Evolutionary conservation across 2,888 invertebrate genomes (phyloP).

Genomic region (Ennomos erosarius): DNA sequence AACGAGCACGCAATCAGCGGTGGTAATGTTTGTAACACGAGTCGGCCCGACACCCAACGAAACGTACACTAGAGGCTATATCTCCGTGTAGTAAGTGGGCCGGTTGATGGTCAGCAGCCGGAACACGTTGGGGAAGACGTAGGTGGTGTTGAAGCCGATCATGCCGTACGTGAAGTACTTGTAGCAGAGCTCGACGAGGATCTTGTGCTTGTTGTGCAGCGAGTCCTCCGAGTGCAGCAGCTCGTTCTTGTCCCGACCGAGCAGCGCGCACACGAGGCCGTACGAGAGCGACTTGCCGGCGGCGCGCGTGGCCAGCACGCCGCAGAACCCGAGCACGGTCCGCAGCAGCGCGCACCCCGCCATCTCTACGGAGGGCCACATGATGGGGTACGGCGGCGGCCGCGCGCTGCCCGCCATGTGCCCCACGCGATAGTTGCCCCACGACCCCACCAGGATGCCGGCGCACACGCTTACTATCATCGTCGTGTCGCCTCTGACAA

Average conservation of each 20-base stretch:
- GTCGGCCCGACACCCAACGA: neutral
- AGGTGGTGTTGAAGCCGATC: conserved; percentile 92
- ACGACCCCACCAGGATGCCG: conserved; percentile 92
- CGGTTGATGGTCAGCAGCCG: conserved; percentile 90
- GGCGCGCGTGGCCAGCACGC: conserved; percentile 88
- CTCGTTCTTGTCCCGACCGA: conserved; percentile 88
- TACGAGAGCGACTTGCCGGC: conserved; percentile 89
- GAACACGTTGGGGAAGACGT: conserved; percentile 92
- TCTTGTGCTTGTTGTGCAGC: conserved; percentile 88
- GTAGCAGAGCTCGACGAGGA: conserved; percentile 92
- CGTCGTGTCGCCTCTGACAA: conserved; percentile 93
- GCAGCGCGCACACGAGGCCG: conserved; percentile 88
- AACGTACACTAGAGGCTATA: conserved; percentile 74
- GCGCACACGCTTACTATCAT: conserved; percentile 93
- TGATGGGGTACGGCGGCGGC: conserved; percentile 90
- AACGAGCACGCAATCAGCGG: too few relatives aligned
- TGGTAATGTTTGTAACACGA: too few relatives aligned
- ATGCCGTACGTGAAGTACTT: conserved; percentile 93
- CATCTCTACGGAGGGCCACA: conserved; percentile 92
- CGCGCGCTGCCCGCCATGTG: conserved; percentile 85
- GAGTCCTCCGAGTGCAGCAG: conserved; percentile 87
- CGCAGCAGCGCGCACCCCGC: conserved; percentile 88
- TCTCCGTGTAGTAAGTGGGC: conserved; percentile 94
- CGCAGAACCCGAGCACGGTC: conserved; percentile 90
- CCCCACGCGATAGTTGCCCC: conserved; percentile 94